Evolutionary conservation across 2,888 invertebrate species (phyloP), one percentile per base, ranked within the genome.

Genomic region (Morpho achilles): DNA sequence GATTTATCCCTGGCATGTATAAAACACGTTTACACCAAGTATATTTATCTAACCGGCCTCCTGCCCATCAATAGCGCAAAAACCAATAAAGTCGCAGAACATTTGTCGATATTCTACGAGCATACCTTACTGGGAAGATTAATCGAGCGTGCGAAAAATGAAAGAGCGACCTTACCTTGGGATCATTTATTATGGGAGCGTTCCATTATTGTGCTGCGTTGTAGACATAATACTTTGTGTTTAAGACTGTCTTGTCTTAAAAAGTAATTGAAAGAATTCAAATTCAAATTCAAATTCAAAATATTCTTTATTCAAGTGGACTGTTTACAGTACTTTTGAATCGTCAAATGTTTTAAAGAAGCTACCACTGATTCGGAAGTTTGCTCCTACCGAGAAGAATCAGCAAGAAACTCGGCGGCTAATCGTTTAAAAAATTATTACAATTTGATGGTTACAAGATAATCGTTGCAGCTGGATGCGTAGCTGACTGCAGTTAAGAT

Each of bases 131-230:
- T 44, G 67, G 65, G 69, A 75, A 80, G 82, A 84, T 83, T 80
- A 84, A 85, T 84, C 75, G 80, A 75, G 72, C 74, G 77, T 74
- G 76, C 71, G 80, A 82, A 84, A 84, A 82, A 84, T 82, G 84
- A 78, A 79, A 77, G 79, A 80, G 73, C 76, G 71, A 71, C 74
- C 77, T 76, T 81, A 82, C 81, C 81, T 78, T 69, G 72, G 70
- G 73, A 80, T 75, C 82, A 80, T 85, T 79, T 84, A 79, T 84
- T 78, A 82, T 76, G 74, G 73, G 70, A 75, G 72, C 75, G 73
- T 75, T 75, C 79, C 77, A 79, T 82, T 83, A 79, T 77, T 78
- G 72, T 44, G n/a, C 42, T 10, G 48, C 5, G n/a, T 1, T 10
- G 32, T 16, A 54, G 42, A 54, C 54, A 48, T 56, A 32, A 48